These are phyloP conservation scores for Copidosoma floridanum DNA, from an alignment of 1,140 invertebrate genomes.

Conservation along the genomic window DNA sequence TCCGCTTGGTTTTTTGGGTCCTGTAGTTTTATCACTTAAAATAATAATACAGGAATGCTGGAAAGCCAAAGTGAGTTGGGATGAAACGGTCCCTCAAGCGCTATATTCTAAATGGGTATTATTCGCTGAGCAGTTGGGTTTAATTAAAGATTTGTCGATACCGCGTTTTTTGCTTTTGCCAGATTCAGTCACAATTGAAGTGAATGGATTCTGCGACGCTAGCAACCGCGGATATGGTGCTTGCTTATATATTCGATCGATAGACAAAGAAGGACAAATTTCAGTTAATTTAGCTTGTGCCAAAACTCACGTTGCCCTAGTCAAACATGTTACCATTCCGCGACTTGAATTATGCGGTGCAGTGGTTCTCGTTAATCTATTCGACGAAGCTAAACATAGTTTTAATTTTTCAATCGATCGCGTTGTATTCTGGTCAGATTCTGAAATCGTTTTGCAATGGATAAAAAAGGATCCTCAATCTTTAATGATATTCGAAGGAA, in stretches of 20 bases:
- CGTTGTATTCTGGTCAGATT: conserved; percentile 44
- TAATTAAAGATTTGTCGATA: background rate
- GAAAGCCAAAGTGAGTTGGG: background rate
- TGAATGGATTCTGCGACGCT: background rate
- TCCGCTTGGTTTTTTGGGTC: background rate
- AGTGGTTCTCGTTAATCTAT: too few species aligned
- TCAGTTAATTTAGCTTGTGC: background rate
- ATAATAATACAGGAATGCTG: background rate
- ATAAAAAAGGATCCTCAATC: conserved; percentile 35
- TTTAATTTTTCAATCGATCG: background rate
- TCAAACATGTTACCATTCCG: too few species aligned
- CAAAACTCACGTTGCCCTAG: background rate
- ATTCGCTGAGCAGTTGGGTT: background rate
- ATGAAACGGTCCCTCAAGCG: background rate
- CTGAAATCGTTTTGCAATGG: conserved; percentile 48
- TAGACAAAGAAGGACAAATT: background rate
- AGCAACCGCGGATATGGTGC: background rate
- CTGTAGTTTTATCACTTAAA: background rate
- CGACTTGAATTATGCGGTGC: too few species aligned
- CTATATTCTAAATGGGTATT: background rate
- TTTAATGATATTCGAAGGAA: conserved; percentile 46
- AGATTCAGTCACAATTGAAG: background rate
- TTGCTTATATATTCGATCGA: background rate
- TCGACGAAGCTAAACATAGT: too few species aligned
- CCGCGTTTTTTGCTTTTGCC: background rate